These are phyloP conservation scores for Sceloporus undulatus DNA, from an alignment of 2,113 vertebrate genomes.

Conservation along the genomic window DNA sequence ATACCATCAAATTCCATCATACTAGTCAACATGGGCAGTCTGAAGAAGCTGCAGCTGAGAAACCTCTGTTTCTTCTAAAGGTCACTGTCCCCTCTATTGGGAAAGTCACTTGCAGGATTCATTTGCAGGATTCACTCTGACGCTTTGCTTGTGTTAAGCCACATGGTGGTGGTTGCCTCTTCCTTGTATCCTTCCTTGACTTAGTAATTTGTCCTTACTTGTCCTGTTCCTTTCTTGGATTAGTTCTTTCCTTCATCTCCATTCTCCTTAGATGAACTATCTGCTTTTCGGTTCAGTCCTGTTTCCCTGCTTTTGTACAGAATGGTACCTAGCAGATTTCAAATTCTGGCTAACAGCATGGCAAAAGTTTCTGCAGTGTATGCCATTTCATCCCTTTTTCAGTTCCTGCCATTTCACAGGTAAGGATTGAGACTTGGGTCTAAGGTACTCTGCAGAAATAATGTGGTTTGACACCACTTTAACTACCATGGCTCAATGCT, in stretches of 20 bases:
- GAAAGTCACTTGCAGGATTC: no score
- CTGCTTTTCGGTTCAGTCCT: neutral
- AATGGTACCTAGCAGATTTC: neutral
- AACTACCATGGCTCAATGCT: no score
- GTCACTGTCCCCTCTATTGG: neutral
- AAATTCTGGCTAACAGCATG: neutral
- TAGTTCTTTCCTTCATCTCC: neutral
- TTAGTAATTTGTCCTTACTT: no score
- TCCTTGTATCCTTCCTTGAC: no score
- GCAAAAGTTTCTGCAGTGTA: neutral
- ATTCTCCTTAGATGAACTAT: neutral
- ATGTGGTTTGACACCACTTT: no score
- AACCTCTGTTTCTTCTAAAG: neutral
- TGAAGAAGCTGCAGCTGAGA: neutral
- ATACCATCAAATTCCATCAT: neutral
- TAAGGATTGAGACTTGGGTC: no score
- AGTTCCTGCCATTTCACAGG: neutral
- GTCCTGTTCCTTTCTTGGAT: no score
- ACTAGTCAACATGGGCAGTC: neutral
- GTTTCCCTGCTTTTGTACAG: neutral
- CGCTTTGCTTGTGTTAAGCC: no score
- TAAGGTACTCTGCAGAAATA: no score
- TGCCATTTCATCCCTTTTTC: neutral
- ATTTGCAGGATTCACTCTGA: no score
- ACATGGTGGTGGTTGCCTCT: no score